These are phyloP conservation scores for Frankliniella fusca DNA, from an alignment of 2,888 invertebrate species.

Conservation along the genomic window DNA sequence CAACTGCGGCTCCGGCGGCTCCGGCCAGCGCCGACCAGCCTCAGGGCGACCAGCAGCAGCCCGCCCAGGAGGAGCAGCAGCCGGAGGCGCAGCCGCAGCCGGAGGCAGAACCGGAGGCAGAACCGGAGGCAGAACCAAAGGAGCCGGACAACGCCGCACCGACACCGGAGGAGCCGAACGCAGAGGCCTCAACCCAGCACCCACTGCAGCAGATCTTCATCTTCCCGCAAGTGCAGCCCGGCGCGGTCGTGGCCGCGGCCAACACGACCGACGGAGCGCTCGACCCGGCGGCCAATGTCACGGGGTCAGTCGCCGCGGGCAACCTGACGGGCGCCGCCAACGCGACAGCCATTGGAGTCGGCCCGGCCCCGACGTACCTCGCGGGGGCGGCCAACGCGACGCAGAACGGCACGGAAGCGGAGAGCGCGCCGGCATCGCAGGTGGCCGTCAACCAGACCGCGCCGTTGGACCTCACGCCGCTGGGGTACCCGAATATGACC, in stretches of 20 bases:
- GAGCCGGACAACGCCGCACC: no score
- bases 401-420: background rate
- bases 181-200: no score
- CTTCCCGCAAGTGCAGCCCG: background rate
- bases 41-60: background rate
- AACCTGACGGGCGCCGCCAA: background rate
- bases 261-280: background rate
- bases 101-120: background rate
- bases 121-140: background rate
- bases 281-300: background rate
- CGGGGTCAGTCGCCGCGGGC: background rate
- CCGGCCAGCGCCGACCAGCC: slow-evolving; percentile 14
- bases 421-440: no score
- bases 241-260: background rate
- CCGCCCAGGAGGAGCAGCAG: background rate
- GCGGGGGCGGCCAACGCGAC: background rate
- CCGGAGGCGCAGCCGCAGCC: background rate
- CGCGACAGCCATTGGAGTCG: background rate
- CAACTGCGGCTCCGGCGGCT: slow-evolving; percentile 27
- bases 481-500: no score
- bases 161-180: no score
- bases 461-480: no score
- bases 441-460: background rate
- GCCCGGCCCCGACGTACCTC: background rate
- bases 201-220: no score